Base-by-base conservation (phyloP, 2,888 invertebrate genomes). In the Oscheius sp. region DNA sequence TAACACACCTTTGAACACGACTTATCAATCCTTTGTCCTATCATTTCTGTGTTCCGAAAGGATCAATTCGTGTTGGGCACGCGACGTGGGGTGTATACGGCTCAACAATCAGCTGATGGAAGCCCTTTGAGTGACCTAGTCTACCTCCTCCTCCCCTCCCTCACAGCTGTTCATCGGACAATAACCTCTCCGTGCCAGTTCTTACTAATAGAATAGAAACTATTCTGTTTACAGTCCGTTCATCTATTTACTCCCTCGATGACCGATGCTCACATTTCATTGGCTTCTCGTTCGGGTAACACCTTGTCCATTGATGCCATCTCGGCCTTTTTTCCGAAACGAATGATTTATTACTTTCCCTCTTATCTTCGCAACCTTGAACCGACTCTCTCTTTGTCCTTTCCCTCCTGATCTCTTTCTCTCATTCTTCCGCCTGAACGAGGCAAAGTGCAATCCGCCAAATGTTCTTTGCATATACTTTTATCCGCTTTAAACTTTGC, bases 71-170 rank as follows among this genome's bases (percentile, higher is more conserved):
- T n/a, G 54, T 6, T 24, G n/a, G 32, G 32, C 20, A 22, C 22
- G 54, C 22, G 54, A 32, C 17, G n/a, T 32, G 17, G 54, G 20
- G 24, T 4, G 47, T 22, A 47, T 33, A 51, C 6, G 22, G 30
- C n/a, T n/a, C n/a, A n/a, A n/a, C 51, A 9, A 54, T 54, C 54
- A 54, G 54, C 54, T 54, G 54, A 54, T 20, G 24, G 47, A 47
- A 47, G 36, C 36, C 36, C 36, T 36, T 36, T 36, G 36, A 36
- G 47, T 47, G 47, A 47, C 47, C 45, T 44, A 44, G 45, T 44
- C 36, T 14, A 9, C 36, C 8, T 36, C 36, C 36, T 36, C 36
- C 36, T 36, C 36, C 41, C 20, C 41, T 20, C 20, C 41, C 41
- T 12, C 47, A 47, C 47, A 47, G 45, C 45, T 14, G 47, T 20